Base-by-base conservation (phyloP, 2,888 invertebrate species). In the Lepeophtheirus nordmannii region DNA sequence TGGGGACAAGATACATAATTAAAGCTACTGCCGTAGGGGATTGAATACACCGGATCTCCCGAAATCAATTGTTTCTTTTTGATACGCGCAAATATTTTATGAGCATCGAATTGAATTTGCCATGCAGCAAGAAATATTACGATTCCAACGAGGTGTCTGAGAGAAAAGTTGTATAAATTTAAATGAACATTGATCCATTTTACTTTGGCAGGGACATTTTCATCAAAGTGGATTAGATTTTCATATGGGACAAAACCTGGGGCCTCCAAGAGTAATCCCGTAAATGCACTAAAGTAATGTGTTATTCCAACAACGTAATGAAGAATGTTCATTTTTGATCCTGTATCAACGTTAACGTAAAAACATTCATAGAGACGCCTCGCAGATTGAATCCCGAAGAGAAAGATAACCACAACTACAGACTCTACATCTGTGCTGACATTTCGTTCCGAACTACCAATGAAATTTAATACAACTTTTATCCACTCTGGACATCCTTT, bases 1-100 rank as follows among this genome's bases (percentile, higher is more conserved):
- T 68, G 68, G 14, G 68, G 68, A 38, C 67, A 68, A 10, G 68
- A 64, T 41, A 68, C 68, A 22, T 60, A 61, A 23, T 57, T 41
- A 63, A 68, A 68, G 57, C 41, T 53, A 40, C 20, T 40, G 1
- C 67, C 67, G 8, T 37, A 11, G 0, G 68, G 67, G 11, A 67
- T 20, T n/a, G 59, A 20, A 58, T 68, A 58, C 11, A n/a, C n/a
- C 10, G 23, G 9, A 12, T 37, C 41, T n/a, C 53, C 38, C 58
- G 53, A 46, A 8, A 17, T 2, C 53, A 46, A 46, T 8, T 46
- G 53, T n/a, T 61, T n/a, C 12, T 10, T 61, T 23, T 66, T 66
- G n/a, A 68, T 38, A 17, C 14, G 12, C 14, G 68, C 59, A 40
- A 68, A 61, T 37, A 56, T 61, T 20, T 62, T 40, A 56, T 66